phyloP scores from a whole-genome alignment of 37 sponge, comb jelly and placozoan genomes.

The Crambe crambe region DNA sequence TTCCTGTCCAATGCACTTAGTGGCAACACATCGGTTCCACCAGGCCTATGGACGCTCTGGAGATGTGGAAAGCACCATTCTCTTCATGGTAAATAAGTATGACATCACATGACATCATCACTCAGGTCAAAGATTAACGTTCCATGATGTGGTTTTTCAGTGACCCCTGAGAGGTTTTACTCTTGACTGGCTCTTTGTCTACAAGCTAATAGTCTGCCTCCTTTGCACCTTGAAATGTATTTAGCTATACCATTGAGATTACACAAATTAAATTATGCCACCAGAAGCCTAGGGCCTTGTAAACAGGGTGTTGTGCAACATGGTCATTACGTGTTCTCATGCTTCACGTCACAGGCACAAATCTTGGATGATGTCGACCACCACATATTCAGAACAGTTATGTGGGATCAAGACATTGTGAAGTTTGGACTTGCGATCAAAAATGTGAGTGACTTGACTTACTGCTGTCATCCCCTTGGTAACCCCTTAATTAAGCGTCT shows the following conservation, averaged over 20 bases:
- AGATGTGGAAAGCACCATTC: slow-evolving; percentile 8
- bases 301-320: background rate
- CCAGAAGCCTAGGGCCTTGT: no score
- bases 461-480: no score
- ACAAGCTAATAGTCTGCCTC: no score
- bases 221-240: no score
- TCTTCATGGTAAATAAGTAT: slow-evolving; percentile 30
- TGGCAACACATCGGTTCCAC: slow-evolving; percentile 26
- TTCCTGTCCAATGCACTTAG: slow-evolving; percentile 44
- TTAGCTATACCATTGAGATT: no score
- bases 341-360: slow-evolving; percentile 5
- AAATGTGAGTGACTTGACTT: slow-evolving; percentile 29
- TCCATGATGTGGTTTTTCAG: no score
- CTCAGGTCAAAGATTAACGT: no score
- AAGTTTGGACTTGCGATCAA: slow-evolving; percentile 18
- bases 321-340: background rate
- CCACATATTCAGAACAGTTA: slow-evolving; percentile 2
- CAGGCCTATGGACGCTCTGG: background rate
- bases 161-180: no score
- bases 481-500: background rate
- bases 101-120: no score
- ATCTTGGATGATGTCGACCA: slow-evolving; percentile 17
- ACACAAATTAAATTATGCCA: no score
- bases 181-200: no score
- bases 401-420: background rate